phyloP scores from a whole-genome alignment of 2,113 vertebrate genomes.

The Notarius lentiginosus region DNA sequence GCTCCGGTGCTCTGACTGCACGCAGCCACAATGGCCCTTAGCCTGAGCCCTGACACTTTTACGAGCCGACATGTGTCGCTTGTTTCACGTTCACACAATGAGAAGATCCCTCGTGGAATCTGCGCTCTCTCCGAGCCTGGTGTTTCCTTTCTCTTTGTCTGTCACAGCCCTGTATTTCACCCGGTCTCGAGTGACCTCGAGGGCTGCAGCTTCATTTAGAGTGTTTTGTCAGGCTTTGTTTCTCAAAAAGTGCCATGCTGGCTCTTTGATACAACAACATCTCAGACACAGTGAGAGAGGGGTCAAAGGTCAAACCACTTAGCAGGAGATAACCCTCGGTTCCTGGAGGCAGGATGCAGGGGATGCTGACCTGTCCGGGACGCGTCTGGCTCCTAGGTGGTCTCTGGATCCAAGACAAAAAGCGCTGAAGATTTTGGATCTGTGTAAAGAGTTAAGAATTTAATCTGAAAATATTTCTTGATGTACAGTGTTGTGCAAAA shows the following conservation, averaged over 20 bases:
- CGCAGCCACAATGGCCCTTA: constrained; percentile 70
- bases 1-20: constrained; percentile 58
- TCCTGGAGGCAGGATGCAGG: constrained; percentile 48
- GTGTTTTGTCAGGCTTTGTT: constrained; percentile 42
- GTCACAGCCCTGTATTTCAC: constrained; percentile 36
- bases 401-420: constrained; percentile 6
- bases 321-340: constrained; percentile 55
- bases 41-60: constrained; percentile 74
- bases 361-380: constrained; percentile 61
- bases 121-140: constrained; percentile 8
- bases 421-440: not conserved
- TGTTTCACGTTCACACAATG: constrained; percentile 69
- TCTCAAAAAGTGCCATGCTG: constrained; percentile 56
- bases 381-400: constrained; percentile 60
- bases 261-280: constrained; percentile 58
- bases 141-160: constrained; percentile 46
- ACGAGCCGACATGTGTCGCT: constrained; percentile 78
- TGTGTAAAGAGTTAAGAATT: not conserved
- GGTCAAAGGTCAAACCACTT: constrained; percentile 70
- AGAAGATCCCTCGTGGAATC: constrained; percentile 57
- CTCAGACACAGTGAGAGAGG: constrained; percentile 52
- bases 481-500: too few species aligned
- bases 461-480: not conserved
- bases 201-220: constrained; percentile 49
- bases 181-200: constrained; percentile 49